A percentile compares a stretch with the other conserved stretches of the same genome.
Evolutionary conservation across 1,140 invertebrate genomes (phyloP).

Genomic region (Cepaea nemoralis): DNA sequence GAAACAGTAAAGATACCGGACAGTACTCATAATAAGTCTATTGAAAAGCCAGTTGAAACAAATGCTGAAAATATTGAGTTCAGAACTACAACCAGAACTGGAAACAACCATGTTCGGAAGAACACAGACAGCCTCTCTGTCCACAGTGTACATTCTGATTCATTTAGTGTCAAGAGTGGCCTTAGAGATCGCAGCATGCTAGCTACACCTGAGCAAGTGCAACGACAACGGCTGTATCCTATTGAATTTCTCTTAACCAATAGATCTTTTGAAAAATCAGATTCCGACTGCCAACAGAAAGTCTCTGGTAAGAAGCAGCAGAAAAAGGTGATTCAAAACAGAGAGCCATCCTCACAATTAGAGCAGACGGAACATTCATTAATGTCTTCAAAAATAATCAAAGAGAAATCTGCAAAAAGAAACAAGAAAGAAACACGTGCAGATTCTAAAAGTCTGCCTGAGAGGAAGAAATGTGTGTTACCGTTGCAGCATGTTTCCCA

Average conservation of each 20-base stretch:
- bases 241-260: not conserved
- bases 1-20: too few relatives aligned
- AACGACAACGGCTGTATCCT: not conserved
- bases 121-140: too few relatives aligned
- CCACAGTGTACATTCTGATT: not conserved
- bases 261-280: not conserved
- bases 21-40: too few relatives aligned
- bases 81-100: too few relatives aligned
- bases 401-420: not conserved
- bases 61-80: too few relatives aligned
- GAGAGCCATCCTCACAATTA: not conserved
- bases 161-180: not conserved
- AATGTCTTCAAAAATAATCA: not conserved
- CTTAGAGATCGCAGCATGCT: constrained; percentile 17
- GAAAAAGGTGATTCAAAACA: not conserved
- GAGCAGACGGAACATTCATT: not conserved
- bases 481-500: not conserved
- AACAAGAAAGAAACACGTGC: not conserved
- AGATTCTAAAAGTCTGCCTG: not conserved
- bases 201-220: not conserved
- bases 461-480: not conserved
- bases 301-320: not conserved
- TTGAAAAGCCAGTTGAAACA: too few relatives aligned
- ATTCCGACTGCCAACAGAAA: not conserved
- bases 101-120: too few relatives aligned